These are phyloP conservation scores for Circaetus gallicus DNA, from an alignment of 2,113 vertebrate species.

Conservation along the genomic window DNA sequence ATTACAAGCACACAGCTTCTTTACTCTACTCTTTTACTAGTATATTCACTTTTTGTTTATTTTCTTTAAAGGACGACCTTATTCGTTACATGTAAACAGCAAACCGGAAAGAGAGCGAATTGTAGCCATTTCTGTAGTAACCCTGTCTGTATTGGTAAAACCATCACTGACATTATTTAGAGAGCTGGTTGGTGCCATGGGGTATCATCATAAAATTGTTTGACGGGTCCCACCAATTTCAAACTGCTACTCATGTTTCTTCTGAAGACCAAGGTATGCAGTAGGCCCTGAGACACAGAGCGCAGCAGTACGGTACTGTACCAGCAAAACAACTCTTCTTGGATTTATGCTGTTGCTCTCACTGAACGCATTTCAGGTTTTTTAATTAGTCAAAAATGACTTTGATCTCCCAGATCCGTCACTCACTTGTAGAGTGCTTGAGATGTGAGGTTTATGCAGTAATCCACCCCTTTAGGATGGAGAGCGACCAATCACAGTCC, in stretches of 20 bases:
- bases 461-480: slow-evolving; percentile 7
- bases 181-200: not conserved
- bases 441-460: not conserved
- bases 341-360: not conserved
- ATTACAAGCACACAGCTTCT: not conserved
- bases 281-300: not conserved
- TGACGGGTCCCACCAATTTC: not conserved
- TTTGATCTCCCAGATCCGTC: not conserved
- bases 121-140: not conserved
- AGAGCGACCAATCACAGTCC: not conserved
- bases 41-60: not conserved
- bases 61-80: not conserved
- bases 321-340: not conserved
- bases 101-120: not conserved
- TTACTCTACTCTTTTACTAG: not conserved
- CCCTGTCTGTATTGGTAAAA: not conserved
- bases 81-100: not conserved
- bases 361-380: not conserved
- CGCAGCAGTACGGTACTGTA: not conserved
- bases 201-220: not conserved
- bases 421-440: not conserved
- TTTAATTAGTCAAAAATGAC: not conserved
- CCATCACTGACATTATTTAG: not conserved
- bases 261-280: not conserved
- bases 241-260: not conserved